Evolutionary conservation across 2,888 invertebrate species (phyloP), one percentile per base, ranked within the genome.

Genomic region (Drosophila mercatorum): DNA sequence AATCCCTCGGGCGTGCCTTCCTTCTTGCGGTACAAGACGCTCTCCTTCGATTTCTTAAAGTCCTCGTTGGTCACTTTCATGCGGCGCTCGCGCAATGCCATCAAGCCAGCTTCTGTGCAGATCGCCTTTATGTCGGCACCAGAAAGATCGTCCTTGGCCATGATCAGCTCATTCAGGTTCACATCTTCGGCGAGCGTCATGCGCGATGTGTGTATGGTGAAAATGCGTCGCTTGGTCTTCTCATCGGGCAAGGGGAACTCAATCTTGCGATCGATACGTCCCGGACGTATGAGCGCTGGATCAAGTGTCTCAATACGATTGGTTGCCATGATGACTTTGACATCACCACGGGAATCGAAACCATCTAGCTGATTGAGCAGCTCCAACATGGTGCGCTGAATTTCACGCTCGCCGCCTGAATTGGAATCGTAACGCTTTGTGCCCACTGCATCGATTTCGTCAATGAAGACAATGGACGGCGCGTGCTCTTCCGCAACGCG

Each of bases 31-130:
- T 99, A 99, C 56, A 99, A 94, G 36, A 99, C 99, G 93, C 98
- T 99, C 93, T 99, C 99, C 93, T 99, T 99, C 0, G 99, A 98
- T 93, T 99, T 99, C 93, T 98, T 97, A 93, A 99, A 99, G 93
- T 99, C 99, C 93, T 99, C 99, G 94, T 98, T 99, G 73, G 98
- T 99, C 40, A 99, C 99, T 93, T 99, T 99, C 99, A 99, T 99
- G 84, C 99, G 95, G 62, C 99, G 95, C 93, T 99, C 99, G 75
- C 99, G 94, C 57, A 99, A 93, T 5, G 99, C 99, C 96, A 99
- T 97, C 64, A 99, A 94, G 75, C 99, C 99, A 63, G 99, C 99
- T 94, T 99, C 99, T 10, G 99, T 99, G 93, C 99, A 99, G 93
- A 99, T 99, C 17, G 99, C 99, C 94, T 98, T 98, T 81, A 98